Conservation (phyloP, 1,140 invertebrate species). For the Pectinophora gossypiella region DNA sequence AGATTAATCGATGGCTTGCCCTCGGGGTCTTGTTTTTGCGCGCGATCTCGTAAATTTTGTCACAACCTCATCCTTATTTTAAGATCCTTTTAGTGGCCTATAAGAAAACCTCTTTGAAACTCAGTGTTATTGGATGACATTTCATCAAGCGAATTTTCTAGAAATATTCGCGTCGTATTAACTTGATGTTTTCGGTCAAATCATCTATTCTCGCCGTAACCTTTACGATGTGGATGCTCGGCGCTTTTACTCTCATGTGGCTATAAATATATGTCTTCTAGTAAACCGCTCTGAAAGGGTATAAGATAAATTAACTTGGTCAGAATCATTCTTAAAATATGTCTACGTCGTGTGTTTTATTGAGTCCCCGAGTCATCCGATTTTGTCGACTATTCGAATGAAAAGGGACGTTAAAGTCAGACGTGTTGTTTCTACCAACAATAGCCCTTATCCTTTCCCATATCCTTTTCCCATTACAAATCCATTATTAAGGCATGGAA, state of each 20-base stretch:
- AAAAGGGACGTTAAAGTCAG: no score
- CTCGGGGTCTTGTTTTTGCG: no score
- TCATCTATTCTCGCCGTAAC: background rate
- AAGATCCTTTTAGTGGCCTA: background rate
- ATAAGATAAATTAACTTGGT: no score
- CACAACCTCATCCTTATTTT: background rate
- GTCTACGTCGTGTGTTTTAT: no score
- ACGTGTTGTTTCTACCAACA: no score
- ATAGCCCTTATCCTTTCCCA: no score
- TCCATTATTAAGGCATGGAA: no score
- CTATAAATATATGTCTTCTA: background rate
- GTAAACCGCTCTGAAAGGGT: background rate
- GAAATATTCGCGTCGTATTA: background rate
- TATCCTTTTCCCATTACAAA: no score
- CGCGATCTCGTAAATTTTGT: background rate
- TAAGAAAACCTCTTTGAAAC: background rate
- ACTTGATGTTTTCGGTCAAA: background rate
- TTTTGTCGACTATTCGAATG: no score
- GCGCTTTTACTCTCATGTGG: background rate
- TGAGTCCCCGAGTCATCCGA: no score
- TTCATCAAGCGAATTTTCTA: background rate
- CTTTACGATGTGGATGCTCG: background rate
- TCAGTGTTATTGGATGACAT: background rate
- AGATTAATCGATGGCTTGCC: no score
- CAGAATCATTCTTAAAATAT: no score